A percentile compares a stretch with the other conserved stretches of the same genome.
Evolutionary conservation across 2,797 vertebrate genomes (phyloP).

Genomic region (Amniataba percoides): DNA sequence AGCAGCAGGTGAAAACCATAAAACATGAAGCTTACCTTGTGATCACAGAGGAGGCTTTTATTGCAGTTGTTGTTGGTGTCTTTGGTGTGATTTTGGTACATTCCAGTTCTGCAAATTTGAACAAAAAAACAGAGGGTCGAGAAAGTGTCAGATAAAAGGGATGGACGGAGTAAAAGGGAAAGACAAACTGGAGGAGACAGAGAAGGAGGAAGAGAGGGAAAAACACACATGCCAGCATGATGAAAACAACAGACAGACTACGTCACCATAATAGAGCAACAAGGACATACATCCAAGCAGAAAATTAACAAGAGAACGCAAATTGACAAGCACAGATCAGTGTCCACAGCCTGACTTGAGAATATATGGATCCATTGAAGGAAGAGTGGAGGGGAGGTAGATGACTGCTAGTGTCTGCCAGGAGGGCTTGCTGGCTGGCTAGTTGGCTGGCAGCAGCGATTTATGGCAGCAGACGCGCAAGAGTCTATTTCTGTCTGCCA

Average conservation of each 20-base stretch:
- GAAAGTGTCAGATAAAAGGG: slow-evolving; percentile 37
- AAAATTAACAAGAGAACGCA: slow-evolving; percentile 55
- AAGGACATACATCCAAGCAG: slow-evolving; percentile 61
- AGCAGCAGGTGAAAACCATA: slow-evolving; percentile 41
- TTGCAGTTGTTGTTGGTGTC: slow-evolving; percentile 82
- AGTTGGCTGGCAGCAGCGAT: slow-evolving; percentile 65
- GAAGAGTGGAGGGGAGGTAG: slow-evolving; percentile 45
- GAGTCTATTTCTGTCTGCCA: slow-evolving; percentile 84
- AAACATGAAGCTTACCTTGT: slow-evolving; percentile 80
- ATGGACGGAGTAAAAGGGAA: slow-evolving; percentile 19
- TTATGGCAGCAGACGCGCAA: slow-evolving; percentile 78
- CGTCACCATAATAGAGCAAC: slow-evolving; percentile 22
- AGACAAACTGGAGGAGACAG: slow-evolving; percentile 40
- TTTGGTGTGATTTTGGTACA: slow-evolving; percentile 83
- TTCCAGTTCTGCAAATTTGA: slow-evolving; percentile 73
- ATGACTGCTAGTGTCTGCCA: slow-evolving; percentile 57
- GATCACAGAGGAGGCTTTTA: slow-evolving; percentile 76
- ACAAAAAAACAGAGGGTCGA: slow-evolving; percentile 37
- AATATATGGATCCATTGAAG: slow-evolving; percentile 69
- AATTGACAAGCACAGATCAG: slow-evolving; percentile 61
- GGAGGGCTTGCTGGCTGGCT: slow-evolving; percentile 55
- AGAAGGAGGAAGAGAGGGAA: neutral
- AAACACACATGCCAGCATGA: slow-evolving; percentile 33
- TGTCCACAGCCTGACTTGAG: slow-evolving; percentile 51
- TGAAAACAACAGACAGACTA: slow-evolving; percentile 41